These are phyloP conservation scores for Drosophila subpulchrella DNA, from an alignment of 1,140 invertebrate genomes.

Conservation along the genomic window DNA sequence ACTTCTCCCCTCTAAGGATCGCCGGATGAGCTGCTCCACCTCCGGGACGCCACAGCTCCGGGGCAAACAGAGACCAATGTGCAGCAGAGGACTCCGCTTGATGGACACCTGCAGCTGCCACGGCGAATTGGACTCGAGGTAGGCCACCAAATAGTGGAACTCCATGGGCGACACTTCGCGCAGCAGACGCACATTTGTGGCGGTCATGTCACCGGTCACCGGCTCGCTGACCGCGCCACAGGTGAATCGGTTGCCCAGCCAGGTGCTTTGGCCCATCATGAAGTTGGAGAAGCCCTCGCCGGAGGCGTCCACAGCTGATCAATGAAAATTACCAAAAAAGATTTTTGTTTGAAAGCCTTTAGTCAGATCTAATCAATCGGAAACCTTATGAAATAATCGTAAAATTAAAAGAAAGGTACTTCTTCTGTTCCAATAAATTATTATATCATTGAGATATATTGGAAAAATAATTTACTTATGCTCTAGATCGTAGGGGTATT, in stretches of 20 bases:
- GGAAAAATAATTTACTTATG: too few species aligned
- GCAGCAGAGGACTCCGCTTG: conserved; percentile 14
- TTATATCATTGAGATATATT: too few species aligned
- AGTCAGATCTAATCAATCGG: too few species aligned
- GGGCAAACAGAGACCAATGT: conserved; percentile 58
- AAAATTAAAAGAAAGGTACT: not conserved
- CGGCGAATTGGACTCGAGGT: conserved; percentile 31
- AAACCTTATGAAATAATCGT: not conserved
- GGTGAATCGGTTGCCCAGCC: conserved; percentile 53
- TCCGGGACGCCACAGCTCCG: conserved; percentile 14
- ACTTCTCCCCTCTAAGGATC: not conserved
- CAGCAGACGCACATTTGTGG: conserved; percentile 1
- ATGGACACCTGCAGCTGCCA: conserved; percentile 13
- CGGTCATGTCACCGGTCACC: conserved; percentile 9
- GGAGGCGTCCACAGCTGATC: conserved; percentile 58
- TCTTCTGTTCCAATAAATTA: too few species aligned
- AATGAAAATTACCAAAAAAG: not conserved
- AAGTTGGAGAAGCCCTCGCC: conserved; percentile 38
- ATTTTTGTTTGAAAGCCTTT: too few species aligned
- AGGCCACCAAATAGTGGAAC: conserved; percentile 47
- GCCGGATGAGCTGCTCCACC: conserved; percentile 33
- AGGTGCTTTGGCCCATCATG: conserved; percentile 42
- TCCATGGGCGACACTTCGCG: conserved; percentile 20
- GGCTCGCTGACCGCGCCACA: conserved; percentile 30
- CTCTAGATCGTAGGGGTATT: too few species aligned